These are phyloP conservation scores for Saccostrea echinata DNA, from an alignment of 1,140 invertebrate species.

Conservation along the genomic window DNA sequence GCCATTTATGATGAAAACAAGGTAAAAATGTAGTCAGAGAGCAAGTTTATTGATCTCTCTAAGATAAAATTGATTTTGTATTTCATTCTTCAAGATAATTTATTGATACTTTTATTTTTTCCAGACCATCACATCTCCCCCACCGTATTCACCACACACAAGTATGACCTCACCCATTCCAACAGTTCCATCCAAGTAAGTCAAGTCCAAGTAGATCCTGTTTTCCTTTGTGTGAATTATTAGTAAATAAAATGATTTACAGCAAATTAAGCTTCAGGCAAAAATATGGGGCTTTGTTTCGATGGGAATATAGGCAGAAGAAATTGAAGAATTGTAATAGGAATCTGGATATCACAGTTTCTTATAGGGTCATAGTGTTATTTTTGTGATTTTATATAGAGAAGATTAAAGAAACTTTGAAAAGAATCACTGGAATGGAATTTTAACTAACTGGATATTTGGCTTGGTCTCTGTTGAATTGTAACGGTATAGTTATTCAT, in stretches of 20 bases:
- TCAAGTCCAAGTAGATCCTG: conserved; percentile 4
- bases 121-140: conserved; percentile 73
- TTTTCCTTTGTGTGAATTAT: not conserved
- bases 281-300: not conserved
- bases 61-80: not conserved
- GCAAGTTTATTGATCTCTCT: not conserved
- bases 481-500: not conserved
- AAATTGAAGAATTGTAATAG: not conserved
- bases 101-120: conserved; percentile 54
- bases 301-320: not conserved
- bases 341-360: not conserved
- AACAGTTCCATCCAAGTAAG: conserved; percentile 76
- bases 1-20: not conserved
- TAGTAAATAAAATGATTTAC: not conserved
- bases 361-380: not conserved
- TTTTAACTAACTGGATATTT: conserved; percentile 27
- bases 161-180: conserved; percentile 71
- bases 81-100: not conserved
- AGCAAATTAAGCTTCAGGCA: not conserved
- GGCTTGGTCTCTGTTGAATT: conserved; percentile 1
- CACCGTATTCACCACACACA: conserved; percentile 73
- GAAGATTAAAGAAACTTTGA: not conserved
- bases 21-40: not conserved
- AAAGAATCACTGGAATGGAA: not conserved
- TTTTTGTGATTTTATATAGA: not conserved